Base-by-base conservation (phyloP, 2,797 vertebrate species). In the Naso thynnoides region DNA sequence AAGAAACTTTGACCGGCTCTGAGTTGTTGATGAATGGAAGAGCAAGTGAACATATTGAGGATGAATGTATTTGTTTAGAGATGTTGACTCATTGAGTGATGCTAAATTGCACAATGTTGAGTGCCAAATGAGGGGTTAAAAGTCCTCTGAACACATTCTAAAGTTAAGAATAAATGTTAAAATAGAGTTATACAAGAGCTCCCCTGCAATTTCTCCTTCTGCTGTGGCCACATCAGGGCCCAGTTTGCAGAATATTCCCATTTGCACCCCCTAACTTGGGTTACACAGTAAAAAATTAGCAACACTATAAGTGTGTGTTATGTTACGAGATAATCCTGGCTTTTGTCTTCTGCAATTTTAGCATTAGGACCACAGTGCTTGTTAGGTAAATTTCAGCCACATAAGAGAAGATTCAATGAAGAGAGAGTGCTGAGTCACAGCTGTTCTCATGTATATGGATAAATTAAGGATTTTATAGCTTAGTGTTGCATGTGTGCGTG, bases 291-390 rank as follows among this genome's bases (percentile, higher is more conserved):
- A 57, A 33, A 44, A 31, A 29, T 16, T 41, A 39, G 45, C 31
- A 76, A 73, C 57, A 26, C 65, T 55, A 33, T 27, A 65, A 69
- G 56, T 27, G 64, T 52, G 21, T 52, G 67, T 69, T 52, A 62
- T 13, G 16, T 18, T 82, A 14, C 70, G 58, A 86, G 77, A 81
- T 23, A 0, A 8, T 45, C 5, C 39, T 33, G n/a, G 45, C 4
- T 61, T 49, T 67, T 63, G 16, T 19, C 8, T 83, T 44, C 9
- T 21, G 53, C 41, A 76, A 68, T 73, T 83, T 70, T 26, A 18
- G 50, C 73, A 70, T 57, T 63, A 69, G 41, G n/a, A 73, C 73
- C 75, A 82, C 56, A 73, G 27, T 27, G 31, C 19, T 66, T 71
- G 19, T 78, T 36, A 27, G 41, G 50, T 76, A 41, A 72, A 66